Conservation (phyloP, 2,113 vertebrate species). For the Cyrtonyx montezumae region DNA sequence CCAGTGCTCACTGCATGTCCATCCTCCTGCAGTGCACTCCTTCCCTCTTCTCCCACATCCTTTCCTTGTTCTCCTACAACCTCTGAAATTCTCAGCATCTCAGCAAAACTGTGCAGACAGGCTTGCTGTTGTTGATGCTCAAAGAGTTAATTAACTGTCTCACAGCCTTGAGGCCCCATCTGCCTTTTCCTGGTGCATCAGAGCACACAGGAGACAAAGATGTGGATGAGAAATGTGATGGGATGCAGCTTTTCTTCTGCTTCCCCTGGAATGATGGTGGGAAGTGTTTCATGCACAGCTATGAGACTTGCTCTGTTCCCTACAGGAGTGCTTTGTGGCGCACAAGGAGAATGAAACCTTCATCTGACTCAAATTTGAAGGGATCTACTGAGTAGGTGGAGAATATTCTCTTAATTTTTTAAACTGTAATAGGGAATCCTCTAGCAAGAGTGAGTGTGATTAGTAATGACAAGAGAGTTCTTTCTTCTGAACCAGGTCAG, state of each 20-base stretch:
- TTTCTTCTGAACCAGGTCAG: not conserved
- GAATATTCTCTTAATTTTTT: not conserved
- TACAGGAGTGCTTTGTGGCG: not conserved
- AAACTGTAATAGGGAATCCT: not conserved
- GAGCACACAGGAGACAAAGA: not conserved
- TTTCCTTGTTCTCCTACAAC: not conserved
- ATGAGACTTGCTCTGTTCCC: not conserved
- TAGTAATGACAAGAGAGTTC: not conserved
- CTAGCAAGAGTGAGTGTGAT: not conserved
- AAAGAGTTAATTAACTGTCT: not conserved
- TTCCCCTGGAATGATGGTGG: not conserved
- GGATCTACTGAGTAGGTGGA: not conserved
- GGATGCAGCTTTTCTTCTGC: not conserved
- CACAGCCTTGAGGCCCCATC: not conserved
- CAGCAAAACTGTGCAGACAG: not conserved
- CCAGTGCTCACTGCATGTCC: not conserved
- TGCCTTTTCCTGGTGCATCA: not conserved
- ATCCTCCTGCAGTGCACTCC: accelerated
- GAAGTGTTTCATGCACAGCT: not conserved
- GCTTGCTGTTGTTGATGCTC: not conserved
- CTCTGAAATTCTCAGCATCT: not conserved
- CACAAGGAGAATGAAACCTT: not conserved
- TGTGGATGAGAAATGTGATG: not conserved
- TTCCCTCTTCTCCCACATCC: not conserved
- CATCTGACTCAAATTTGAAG: not conserved